A percentile compares a stretch with the other conserved stretches of the same genome.
These are phyloP conservation scores for Orthosia incerta DNA, from an alignment of 2,888 invertebrate genomes.

Conservation along the genomic window DNA sequence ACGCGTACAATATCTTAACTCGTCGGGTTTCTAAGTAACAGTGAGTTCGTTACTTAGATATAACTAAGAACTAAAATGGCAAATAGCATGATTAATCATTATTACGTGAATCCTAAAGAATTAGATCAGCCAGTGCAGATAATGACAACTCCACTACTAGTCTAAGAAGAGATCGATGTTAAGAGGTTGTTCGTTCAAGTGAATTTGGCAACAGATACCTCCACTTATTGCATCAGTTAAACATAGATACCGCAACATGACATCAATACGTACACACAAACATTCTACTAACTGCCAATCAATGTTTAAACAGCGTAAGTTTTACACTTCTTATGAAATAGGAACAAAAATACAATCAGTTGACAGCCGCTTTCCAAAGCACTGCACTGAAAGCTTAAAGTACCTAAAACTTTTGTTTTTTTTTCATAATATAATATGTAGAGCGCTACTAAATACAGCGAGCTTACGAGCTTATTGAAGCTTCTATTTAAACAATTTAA, in stretches of 20 bases:
- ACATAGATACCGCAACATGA: slow-evolving; percentile 5
- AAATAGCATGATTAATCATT: neutral
- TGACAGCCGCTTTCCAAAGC: neutral
- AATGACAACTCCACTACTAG: neutral
- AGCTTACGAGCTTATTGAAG: slow-evolving; percentile 5
- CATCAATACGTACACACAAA: slow-evolving; percentile 25
- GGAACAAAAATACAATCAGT: too few relatives aligned
- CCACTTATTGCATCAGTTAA: slow-evolving; percentile 21
- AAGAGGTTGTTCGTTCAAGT: neutral
- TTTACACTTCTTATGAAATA: slow-evolving; percentile 24
- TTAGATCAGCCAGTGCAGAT: too few relatives aligned
- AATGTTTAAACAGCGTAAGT: slow-evolving; percentile 14
- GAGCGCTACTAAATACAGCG: too few relatives aligned
- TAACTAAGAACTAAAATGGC: neutral
- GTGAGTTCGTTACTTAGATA: too few relatives aligned
- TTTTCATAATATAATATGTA: neutral
- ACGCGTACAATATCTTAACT: neutral
- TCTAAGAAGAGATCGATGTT: neutral
- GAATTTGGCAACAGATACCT: slow-evolving; percentile 13
- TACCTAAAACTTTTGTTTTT: neutral
- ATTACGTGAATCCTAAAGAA: neutral
- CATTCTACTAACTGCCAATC: slow-evolving; percentile 11
- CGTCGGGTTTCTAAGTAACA: too few relatives aligned
- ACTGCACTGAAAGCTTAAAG: neutral
- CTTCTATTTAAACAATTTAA: neutral